phyloP scores from a whole-genome alignment of 2,797 vertebrate species.

The Hipposideros larvatus region DNA sequence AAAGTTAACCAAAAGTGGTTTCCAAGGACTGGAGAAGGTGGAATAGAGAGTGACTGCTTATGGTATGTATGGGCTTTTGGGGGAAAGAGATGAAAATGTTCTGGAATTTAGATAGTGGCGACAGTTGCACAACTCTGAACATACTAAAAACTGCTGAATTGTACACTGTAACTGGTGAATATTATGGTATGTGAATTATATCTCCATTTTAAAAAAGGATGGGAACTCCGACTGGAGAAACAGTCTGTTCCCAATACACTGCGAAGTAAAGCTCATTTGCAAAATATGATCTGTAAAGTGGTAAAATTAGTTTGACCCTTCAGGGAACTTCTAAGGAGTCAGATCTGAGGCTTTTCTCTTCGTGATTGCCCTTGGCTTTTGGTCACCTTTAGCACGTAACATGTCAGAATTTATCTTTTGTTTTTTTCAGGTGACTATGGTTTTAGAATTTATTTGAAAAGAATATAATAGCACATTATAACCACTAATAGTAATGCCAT shows the following conservation, averaged over 20 bases:
- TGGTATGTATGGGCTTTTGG: background rate
- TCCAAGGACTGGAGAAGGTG: background rate
- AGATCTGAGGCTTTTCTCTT: background rate
- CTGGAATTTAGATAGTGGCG: background rate
- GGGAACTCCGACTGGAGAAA: background rate
- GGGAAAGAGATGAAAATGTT: background rate
- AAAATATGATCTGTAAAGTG: conserved; percentile 45
- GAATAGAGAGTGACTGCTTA: background rate
- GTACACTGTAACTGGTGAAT: background rate
- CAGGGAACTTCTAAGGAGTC: background rate
- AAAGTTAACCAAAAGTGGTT: background rate
- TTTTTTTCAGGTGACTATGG: background rate
- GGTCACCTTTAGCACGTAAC: conserved; percentile 12
- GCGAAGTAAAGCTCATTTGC: conserved; percentile 9
- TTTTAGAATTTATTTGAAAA: conserved; percentile 43
- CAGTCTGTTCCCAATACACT: background rate
- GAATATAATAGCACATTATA: background rate
- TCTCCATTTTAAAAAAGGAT: background rate
- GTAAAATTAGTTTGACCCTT: background rate
- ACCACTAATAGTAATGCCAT: background rate
- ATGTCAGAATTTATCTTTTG: background rate
- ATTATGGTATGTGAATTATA: background rate
- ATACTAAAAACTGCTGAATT: background rate
- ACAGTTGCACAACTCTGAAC: background rate
- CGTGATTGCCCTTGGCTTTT: background rate